phyloP scores from a whole-genome alignment of 2,888 invertebrate species.

The Pomacea canaliculata region DNA sequence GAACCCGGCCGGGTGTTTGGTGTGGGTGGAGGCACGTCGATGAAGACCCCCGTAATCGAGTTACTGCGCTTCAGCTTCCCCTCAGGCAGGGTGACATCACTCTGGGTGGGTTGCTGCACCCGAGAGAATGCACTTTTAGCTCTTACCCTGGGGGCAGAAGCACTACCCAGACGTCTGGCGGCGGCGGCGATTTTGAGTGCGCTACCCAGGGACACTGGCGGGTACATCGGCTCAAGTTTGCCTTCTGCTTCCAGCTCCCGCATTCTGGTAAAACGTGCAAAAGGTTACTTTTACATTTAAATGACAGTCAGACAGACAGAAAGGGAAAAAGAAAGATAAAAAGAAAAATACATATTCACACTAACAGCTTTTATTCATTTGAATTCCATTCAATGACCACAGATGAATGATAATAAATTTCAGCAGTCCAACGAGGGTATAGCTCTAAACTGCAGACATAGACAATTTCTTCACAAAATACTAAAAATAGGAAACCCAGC shows the following conservation, averaged over 20 bases:
- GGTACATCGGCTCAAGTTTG: conserved; percentile 44
- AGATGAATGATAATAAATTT: not conserved
- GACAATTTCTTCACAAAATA: not conserved
- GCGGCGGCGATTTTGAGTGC: conserved; percentile 59
- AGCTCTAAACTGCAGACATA: not conserved
- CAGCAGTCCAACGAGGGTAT: not conserved
- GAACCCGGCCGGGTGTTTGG: conserved; percentile 28
- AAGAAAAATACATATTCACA: not conserved
- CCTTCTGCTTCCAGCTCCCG: conserved; percentile 53
- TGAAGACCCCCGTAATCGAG: conserved; percentile 56
- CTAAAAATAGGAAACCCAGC: too few relatives aligned
- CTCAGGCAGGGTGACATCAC: not conserved
- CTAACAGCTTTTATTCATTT: not conserved
- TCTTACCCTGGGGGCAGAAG: not conserved
- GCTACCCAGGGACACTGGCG: conserved; percentile 46
- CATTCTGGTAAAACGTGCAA: conserved; percentile 31
- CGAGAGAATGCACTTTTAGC: conserved; percentile 28
- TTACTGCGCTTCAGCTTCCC: conserved; percentile 32
- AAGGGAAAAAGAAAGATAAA: conserved; percentile 12
- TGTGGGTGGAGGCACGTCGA: conserved; percentile 41
- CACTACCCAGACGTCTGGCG: conserved; percentile 48
- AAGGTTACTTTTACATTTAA: not conserved
- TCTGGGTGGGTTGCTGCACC: conserved; percentile 14
- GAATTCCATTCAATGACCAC: not conserved
- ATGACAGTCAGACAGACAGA: conserved; percentile 6